Conservation (phyloP, 2,888 invertebrate species). For the Eugnorisma glareosa region DNA sequence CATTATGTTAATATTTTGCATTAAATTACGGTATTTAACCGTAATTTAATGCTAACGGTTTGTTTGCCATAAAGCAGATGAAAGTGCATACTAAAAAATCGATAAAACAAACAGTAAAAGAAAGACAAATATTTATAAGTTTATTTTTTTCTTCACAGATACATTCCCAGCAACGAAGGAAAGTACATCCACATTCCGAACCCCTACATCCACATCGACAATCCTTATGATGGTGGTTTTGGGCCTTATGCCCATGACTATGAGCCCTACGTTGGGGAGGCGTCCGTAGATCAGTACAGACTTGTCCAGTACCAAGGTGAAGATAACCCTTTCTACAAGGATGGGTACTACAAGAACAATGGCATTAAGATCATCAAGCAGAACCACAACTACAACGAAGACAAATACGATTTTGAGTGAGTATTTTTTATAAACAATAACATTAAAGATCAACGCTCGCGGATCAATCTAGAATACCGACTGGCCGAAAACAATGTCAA, state of each 20-base stretch:
- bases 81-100: slow-evolving; percentile 20
- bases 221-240: slow-evolving; percentile 86
- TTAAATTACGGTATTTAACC: slow-evolving; percentile 13
- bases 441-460: not conserved
- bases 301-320: slow-evolving; percentile 80
- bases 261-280: slow-evolving; percentile 88
- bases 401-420: slow-evolving; percentile 89
- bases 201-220: slow-evolving; percentile 89
- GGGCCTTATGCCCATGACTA: slow-evolving; percentile 87
- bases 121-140: slow-evolving; percentile 12
- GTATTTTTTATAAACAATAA: slow-evolving; percentile 67
- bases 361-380: slow-evolving; percentile 89
- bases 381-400: slow-evolving; percentile 87
- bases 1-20: slow-evolving; percentile 26
- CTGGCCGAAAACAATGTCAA: not conserved
- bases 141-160: slow-evolving; percentile 75
- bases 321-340: slow-evolving; percentile 86
- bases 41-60: slow-evolving; percentile 47
- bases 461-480: not conserved
- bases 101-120: slow-evolving; percentile 16
- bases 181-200: slow-evolving; percentile 89
- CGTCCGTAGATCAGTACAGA: slow-evolving; percentile 83
- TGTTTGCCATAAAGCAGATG: slow-evolving; percentile 6
- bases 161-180: slow-evolving; percentile 87
- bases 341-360: slow-evolving; percentile 89